Evolutionary conservation across 1,140 invertebrate genomes (phyloP).

Genomic region (Drosophila kanapiae): DNA sequence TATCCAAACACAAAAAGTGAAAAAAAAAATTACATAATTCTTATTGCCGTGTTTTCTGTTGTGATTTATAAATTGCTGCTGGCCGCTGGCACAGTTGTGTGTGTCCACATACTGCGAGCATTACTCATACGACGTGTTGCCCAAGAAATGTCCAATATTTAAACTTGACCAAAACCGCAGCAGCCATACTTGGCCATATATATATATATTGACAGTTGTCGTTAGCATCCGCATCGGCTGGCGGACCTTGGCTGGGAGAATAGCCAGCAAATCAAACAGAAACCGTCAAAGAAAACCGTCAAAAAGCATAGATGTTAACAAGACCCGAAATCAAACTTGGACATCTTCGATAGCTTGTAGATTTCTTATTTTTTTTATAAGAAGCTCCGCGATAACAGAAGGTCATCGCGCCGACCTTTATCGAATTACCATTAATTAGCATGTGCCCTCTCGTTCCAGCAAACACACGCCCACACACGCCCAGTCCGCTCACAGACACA

Average conservation of each 20-base stretch:
- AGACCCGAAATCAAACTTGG: conserved; percentile 18
- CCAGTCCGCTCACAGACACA: conserved; percentile 10
- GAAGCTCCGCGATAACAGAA: conserved; percentile 10
- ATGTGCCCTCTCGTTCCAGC: conserved; percentile 33
- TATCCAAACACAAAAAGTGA: conserved; percentile 52
- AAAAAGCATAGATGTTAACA: background rate
- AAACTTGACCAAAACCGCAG: conserved; percentile 49
- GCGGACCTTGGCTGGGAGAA: conserved; percentile 36
- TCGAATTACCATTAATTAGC: conserved; percentile 41
- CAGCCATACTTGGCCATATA: conserved; percentile 21
- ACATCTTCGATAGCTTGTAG: background rate
- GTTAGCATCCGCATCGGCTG: conserved; percentile 40
- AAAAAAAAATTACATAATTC: conserved; percentile 70
- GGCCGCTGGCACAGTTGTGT: conserved; percentile 13
- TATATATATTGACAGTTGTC: conserved; percentile 42
- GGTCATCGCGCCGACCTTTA: conserved; percentile 35
- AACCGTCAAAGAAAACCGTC: conserved; percentile 2
- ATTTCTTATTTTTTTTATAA: background rate
- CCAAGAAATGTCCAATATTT: conserved; percentile 67
- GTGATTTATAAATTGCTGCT: conserved; percentile 55
- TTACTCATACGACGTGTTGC: conserved; percentile 70
- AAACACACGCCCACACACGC: conserved; percentile 7
- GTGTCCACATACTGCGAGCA: conserved; percentile 38
- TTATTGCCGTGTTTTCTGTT: conserved; percentile 45
- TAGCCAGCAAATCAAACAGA: conserved; percentile 31